A percentile compares a stretch with the other conserved stretches of the same genome.
These are phyloP conservation scores for Acleris laterana DNA, from an alignment of 2,888 invertebrate genomes.

Conservation along the genomic window DNA sequence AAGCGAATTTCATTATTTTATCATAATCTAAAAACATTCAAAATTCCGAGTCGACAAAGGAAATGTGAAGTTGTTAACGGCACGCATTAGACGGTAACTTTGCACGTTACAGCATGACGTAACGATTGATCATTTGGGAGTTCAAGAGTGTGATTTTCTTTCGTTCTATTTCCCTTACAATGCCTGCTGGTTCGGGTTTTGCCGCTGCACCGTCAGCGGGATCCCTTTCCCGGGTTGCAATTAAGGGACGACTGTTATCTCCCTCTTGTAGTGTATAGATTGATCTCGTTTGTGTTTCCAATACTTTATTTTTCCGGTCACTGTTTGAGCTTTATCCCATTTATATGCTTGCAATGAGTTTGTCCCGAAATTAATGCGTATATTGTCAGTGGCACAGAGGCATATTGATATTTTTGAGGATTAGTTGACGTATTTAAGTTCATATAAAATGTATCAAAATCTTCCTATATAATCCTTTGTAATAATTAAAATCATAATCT, in stretches of 20 bases:
- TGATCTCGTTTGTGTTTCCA: constrained; percentile 11
- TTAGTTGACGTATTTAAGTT: too few relatives aligned
- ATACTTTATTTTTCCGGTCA: constrained; percentile 20
- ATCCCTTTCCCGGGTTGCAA: constrained; percentile 51
- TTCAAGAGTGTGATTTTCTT: constrained; percentile 10
- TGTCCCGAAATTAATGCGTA: too few relatives aligned
- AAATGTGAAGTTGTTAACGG: constrained; percentile 40
- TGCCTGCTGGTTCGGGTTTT: constrained; percentile 43
- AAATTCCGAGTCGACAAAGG: constrained; percentile 12
- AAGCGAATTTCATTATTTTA: constrained; percentile 24
- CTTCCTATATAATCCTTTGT: neutral
- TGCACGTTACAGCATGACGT: constrained; percentile 49
- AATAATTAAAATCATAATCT: neutral
- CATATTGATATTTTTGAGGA: too few relatives aligned
- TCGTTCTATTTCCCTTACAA: constrained; percentile 40
- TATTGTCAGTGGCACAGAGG: too few relatives aligned
- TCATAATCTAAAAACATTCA: constrained; percentile 16
- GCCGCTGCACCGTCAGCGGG: constrained; percentile 48
- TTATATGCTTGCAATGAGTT: too few relatives aligned
- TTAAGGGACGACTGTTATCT: constrained; percentile 47
- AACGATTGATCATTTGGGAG: constrained; percentile 49
- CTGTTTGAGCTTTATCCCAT: constrained; percentile 3
- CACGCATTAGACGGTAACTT: constrained; percentile 51
- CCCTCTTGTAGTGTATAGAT: constrained; percentile 38
- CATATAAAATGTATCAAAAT: neutral